These are phyloP conservation scores for Macrobrachium nipponense DNA, from an alignment of 1,140 invertebrate genomes.

Conservation along the genomic window DNA sequence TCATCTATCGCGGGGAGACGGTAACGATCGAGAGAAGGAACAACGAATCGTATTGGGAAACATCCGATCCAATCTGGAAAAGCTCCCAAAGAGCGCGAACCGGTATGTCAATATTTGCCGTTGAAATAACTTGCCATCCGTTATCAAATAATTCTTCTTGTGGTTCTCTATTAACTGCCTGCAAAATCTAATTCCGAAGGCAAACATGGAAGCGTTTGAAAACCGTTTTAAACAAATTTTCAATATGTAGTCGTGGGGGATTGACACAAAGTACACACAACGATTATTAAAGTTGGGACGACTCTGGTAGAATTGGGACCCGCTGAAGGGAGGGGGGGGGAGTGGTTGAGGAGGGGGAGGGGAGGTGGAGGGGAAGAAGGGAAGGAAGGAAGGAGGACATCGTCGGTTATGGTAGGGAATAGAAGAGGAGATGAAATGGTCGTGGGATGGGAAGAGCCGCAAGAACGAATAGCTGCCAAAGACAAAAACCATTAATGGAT, in stretches of 20 bases:
- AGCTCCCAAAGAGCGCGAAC: not conserved
- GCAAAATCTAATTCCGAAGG: slow-evolving; percentile 64
- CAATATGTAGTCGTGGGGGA: slow-evolving; percentile 45
- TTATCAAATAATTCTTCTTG: slow-evolving; percentile 64
- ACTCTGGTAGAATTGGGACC: slow-evolving; percentile 12
- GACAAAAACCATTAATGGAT: not conserved
- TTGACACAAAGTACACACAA: slow-evolving; percentile 39
- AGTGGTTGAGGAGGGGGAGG: slow-evolving; percentile 2
- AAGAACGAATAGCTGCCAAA: not conserved
- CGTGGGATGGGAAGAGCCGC: not conserved
- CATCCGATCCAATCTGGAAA: too few species aligned
- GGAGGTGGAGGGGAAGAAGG: not conserved
- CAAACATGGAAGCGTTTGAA: slow-evolving; percentile 64
- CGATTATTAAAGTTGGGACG: slow-evolving; percentile 50
- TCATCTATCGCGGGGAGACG: too few species aligned
- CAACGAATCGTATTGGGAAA: too few species aligned
- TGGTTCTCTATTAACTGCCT: slow-evolving; percentile 64
- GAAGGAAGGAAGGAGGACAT: not conserved
- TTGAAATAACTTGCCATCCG: slow-evolving; percentile 63
- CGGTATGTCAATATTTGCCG: slow-evolving; percentile 59
- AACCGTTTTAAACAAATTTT: slow-evolving; percentile 63
- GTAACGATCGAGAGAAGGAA: too few species aligned
- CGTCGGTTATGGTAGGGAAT: not conserved
- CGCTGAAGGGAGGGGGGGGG: slow-evolving; percentile 4
- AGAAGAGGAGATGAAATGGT: slow-evolving; percentile 4